Base-by-base conservation (phyloP, 2,113 vertebrate species). In the Oreamnos americanus region DNA sequence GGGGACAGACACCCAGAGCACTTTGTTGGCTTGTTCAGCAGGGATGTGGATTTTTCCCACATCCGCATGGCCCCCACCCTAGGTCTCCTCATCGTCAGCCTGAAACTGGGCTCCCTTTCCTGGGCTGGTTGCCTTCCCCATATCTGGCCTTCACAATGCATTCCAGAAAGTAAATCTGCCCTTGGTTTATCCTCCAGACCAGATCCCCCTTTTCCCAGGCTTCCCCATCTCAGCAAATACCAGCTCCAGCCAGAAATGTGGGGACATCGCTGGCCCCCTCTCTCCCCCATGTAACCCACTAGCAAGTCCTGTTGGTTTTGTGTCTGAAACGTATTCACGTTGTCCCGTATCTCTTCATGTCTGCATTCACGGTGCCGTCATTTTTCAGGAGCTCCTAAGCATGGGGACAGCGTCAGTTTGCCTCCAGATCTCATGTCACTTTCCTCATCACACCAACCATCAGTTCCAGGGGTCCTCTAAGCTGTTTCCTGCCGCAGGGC, bases 211-310 rank as follows among this genome's bases (percentile, higher is more conserved):
- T 62, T 76, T 19, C 64, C 81, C 16, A 79, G 39, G n/a, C 49
- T 79, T 96, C 64, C 82, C 51, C 33, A 58, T 51, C 45, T 55
- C 55, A n/a, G 84, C 28, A 64, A 53, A 74, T n/a, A 57, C 43
- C 12, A 94, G 53, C n/a, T 51, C 9, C 25, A 26, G 1, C 7
- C 9, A 5, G 58, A 87, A 60, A 33, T 0, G 7, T 4, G 15
- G 45, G 4, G 9, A 8, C 21, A 1, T 3, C 30, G 1, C 2
- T 2, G 51, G 7, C 9, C 3, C 7, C 21, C 14, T 2, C 12
- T 4, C 21, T 78, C 17, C 43, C 55, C 14, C 51, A 2, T 16
- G 51, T 39, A 51, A 21, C 58, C 67, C 62, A 6, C 15, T 5
- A n/a, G 39, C 89, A 33, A 43, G 21, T 17, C 30, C 53, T 47